These are phyloP conservation scores for Leptocoma aspasia DNA, from an alignment of 2,113 vertebrate species.

Conservation along the genomic window DNA sequence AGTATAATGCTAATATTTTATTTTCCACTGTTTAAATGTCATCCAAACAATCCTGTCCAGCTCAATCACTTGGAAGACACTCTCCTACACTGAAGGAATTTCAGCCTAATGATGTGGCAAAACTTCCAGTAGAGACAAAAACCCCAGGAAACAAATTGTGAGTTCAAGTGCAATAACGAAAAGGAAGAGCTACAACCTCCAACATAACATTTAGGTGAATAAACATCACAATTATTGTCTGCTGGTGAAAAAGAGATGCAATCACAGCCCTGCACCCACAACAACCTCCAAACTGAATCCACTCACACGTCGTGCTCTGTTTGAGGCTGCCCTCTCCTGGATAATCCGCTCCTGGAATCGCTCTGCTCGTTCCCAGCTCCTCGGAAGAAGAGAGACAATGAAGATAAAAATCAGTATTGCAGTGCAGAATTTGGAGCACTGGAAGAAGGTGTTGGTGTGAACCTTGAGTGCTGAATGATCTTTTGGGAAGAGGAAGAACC, in stretches of 20 bases:
- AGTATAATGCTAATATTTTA: not conserved
- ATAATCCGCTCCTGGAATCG: not conserved
- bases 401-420: not conserved
- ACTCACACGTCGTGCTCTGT: conserved; percentile 62
- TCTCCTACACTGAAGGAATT: not conserved
- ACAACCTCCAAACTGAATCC: accelerated
- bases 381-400: not conserved
- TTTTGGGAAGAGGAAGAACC: not conserved
- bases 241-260: not conserved
- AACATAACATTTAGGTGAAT: not conserved
- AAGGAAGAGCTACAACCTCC: not conserved
- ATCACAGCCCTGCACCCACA: not conserved
- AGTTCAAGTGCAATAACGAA: not conserved
- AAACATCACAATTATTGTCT: not conserved
- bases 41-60: not conserved
- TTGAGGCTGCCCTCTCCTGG: conserved; percentile 58
- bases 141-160: not conserved
- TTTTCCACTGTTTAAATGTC: not conserved
- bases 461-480: not conserved
- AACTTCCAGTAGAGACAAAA: not conserved
- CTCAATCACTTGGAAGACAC: not conserved
- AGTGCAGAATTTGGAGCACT: not conserved
- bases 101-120: not conserved
- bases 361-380: not conserved
- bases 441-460: not conserved